Evolutionary conservation across 2,888 invertebrate species (phyloP), one percentile per base, ranked within the genome.

Genomic region (Pseudoips prasinana): DNA sequence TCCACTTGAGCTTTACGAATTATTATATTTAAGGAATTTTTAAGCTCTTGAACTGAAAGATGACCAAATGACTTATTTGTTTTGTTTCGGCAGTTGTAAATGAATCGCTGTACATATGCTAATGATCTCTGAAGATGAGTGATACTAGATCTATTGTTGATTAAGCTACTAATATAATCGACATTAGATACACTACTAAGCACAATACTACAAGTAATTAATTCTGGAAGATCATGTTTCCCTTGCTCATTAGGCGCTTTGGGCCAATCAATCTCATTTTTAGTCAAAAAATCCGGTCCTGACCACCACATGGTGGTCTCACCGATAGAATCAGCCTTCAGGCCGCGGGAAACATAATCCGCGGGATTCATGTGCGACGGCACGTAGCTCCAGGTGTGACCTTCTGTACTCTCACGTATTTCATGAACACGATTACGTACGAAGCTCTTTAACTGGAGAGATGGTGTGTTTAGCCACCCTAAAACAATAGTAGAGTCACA

Each of bases 321-420:
- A 20, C 30, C 14, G 28, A 45, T 25, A 0, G 4, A 18, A 31
- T 38, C 38, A 31, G 39, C 33, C 8, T 22, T 40, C 8, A 42
- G 11, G 10, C 50, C 50, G n/a, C 50, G 36, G 19, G 50, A 46
- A 29, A 37, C 28, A 2, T 41, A 31, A 20, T 50, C 46, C 2
- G 44, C 50, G 1, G 41, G 50, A 19, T 48, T 52, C 2, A 39
- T 35, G 6, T 29, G 26, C 0, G 52, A 39, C 10, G 46, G 48
- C 5, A 46, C 43, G 22, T 43, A 38, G 8, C 29, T 22, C 49
- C 46, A 49, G 8, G 8, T 22, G 20, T 23, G 9, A 19, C 25
- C 29, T 3, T 4, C 3, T 3, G 36, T 30, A 10, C 7, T 10
- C 9, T 43, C 40, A 8, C 34, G 41, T 20, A 48, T 45, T 9